Percentiles rank a stretch among this genome's conserved stretches.
phyloP scores from a whole-genome alignment of 1,140 invertebrate genomes.

The Pararge aegeria region DNA sequence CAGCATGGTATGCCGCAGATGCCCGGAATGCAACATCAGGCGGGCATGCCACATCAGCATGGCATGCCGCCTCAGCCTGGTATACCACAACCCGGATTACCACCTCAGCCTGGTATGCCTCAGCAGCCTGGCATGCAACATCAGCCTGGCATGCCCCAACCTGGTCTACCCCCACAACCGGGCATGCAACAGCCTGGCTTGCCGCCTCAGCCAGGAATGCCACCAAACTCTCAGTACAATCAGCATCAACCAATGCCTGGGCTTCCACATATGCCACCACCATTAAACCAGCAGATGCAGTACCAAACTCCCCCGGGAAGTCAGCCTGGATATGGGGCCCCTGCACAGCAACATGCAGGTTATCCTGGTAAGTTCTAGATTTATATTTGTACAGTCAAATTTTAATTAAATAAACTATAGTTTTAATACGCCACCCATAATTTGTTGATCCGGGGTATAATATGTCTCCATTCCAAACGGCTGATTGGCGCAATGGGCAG shows the following conservation, averaged over 20 bases:
- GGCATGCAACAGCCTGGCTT: conserved; percentile 38
- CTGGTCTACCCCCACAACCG: conserved; percentile 32
- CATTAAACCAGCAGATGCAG: conserved; percentile 41
- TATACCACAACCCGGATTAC: conserved; percentile 44
- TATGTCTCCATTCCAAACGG: too few relatives aligned
- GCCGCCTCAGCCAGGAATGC: conserved; percentile 30
- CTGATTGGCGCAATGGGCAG: too few relatives aligned
- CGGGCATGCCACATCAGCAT: conserved; percentile 33
- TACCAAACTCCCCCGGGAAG: conserved; percentile 5
- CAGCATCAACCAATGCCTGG: conserved; percentile 41
- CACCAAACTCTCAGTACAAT: conserved; percentile 34
- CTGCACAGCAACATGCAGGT: conserved; percentile 34
- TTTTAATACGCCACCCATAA: too few relatives aligned
- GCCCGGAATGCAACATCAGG: conserved; percentile 24
- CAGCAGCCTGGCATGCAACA: conserved; percentile 21
- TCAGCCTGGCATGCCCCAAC: conserved; percentile 33
- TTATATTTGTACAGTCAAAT: not conserved
- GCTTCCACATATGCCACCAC: conserved; percentile 55
- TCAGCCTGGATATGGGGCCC: conserved; percentile 35
- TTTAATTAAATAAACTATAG: too few relatives aligned
- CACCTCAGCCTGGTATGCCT: conserved; percentile 45
- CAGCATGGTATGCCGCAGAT: conserved; percentile 43
- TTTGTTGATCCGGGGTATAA: too few relatives aligned
- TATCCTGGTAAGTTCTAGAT: conserved; percentile 39
- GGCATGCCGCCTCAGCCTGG: conserved; percentile 32